Evolutionary conservation across 2,888 invertebrate genomes (phyloP).

Genomic region (Perdita meconis): DNA sequence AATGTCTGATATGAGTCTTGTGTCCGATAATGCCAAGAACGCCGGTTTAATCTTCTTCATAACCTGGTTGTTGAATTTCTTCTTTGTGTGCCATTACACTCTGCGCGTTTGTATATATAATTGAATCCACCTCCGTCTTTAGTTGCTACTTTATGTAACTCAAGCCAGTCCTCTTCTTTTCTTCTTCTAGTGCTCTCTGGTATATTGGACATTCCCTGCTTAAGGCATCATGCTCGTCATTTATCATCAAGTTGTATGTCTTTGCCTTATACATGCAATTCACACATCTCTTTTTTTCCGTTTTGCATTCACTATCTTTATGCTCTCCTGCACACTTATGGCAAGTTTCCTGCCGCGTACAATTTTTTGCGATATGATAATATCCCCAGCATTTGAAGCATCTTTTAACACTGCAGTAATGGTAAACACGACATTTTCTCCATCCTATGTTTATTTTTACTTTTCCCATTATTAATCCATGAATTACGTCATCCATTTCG

Average conservation of each 20-base stretch:
- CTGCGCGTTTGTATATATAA: constrained; percentile 5
- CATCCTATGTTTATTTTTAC: too few relatives aligned
- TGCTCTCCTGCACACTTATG: constrained; percentile 2
- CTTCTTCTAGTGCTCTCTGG: background rate
- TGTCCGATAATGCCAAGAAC: background rate
- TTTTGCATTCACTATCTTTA: background rate
- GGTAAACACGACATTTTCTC: constrained; percentile 4
- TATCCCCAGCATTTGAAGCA: too few relatives aligned
- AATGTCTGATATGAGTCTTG: background rate
- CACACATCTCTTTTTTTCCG: background rate
- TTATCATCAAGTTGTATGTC: background rate
- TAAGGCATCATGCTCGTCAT: background rate
- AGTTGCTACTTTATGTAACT: background rate
- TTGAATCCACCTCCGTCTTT: background rate
- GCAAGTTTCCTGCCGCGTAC: background rate
- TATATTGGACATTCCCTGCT: background rate
- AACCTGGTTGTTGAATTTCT: background rate
- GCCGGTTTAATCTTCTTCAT: constrained; percentile 3
- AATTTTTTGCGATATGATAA: too few relatives aligned
- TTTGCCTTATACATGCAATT: background rate
- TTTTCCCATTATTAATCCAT: background rate
- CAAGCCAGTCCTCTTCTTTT: constrained; percentile 2
- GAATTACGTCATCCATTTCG: background rate
- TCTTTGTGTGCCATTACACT: constrained; percentile 7
- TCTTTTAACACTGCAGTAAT: too few relatives aligned